A percentile compares a stretch with the other conserved stretches of the same genome.
Conservation (phyloP, 2,888 invertebrate genomes). For the Himalopsyche anomala region DNA sequence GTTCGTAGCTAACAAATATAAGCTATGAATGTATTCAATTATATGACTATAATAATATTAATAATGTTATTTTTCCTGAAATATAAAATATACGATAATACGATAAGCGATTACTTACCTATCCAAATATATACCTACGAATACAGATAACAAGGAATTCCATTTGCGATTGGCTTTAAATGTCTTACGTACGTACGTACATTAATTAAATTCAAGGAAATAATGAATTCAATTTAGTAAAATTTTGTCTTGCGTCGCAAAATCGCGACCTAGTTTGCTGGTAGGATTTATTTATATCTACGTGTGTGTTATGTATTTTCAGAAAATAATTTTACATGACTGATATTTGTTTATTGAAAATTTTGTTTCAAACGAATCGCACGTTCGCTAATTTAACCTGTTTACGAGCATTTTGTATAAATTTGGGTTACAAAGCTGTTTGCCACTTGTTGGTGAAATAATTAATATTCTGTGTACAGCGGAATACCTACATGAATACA, state of each 20-base stretch:
- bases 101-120: neutral
- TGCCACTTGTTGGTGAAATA: conserved; percentile 4
- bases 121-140: neutral
- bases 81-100: too few species aligned
- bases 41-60: too few species aligned
- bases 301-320: neutral
- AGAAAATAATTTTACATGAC: neutral
- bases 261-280: neutral
- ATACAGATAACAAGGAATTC: neutral
- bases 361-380: neutral
- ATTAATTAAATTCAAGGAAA: neutral
- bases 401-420: neutral
- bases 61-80: too few species aligned
- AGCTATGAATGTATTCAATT: too few species aligned
- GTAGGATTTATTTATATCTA: neutral
- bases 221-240: neutral
- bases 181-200: neutral
- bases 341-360: neutral
- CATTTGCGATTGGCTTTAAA: conserved; percentile 1
- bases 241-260: neutral
- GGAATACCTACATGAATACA: conserved; percentile 42
- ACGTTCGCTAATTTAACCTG: neutral
- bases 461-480: conserved; percentile 40
- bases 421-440: conserved; percentile 1
- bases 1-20: too few species aligned